Evolutionary conservation across 2,113 vertebrate genomes (phyloP).

Genomic region (Mugil cephalus): DNA sequence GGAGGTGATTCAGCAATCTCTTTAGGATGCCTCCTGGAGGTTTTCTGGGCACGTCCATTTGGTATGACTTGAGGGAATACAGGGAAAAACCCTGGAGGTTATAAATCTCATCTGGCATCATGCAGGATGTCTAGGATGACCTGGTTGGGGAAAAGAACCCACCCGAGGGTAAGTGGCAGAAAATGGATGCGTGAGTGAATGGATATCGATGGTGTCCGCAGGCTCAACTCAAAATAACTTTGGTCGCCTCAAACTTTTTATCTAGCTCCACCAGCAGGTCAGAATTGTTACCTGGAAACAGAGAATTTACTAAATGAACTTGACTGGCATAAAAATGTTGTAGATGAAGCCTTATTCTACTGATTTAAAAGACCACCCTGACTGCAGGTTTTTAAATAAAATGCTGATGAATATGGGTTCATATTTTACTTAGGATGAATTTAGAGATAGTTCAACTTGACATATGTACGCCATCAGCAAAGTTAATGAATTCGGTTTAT

Average conservation of each 20-base stretch:
- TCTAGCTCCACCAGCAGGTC: neutral
- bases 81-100: too few species aligned
- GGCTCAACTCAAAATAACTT: neutral
- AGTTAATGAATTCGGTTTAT: neutral
- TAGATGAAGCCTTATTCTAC: too few species aligned
- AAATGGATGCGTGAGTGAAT: neutral
- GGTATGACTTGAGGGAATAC: neutral
- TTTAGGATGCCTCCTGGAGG: neutral
- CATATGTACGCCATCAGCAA: too few species aligned
- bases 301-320: neutral
- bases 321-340: neutral
- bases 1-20: neutral
- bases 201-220: neutral
- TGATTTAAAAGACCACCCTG: too few species aligned
- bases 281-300: neutral
- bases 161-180: neutral
- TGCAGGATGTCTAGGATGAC: neutral
- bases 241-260: neutral
- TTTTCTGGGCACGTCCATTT: neutral
- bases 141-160: too few species aligned
- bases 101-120: neutral
- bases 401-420: neutral
- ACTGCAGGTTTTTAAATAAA: too few species aligned
- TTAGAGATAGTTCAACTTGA: neutral
- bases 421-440: neutral